Evolutionary conservation across 2,113 vertebrate species (phyloP), one percentile per base, ranked within the genome.

Genomic region (Saimiri boliviensis): DNA sequence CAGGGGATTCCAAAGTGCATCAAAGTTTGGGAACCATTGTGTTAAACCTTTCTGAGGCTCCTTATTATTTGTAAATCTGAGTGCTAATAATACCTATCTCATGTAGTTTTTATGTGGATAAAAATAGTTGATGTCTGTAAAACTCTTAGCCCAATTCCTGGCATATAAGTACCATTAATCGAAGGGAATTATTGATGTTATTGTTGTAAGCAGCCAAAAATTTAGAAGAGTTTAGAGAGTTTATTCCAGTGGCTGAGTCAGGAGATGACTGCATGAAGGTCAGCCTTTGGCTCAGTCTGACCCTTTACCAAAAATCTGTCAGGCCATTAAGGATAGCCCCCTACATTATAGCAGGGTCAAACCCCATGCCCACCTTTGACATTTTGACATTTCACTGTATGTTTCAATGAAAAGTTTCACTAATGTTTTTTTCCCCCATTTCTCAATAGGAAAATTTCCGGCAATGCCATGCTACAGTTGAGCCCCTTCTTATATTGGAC

Each of bases 391-490:
- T 89, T 97, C 74, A 88, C 45, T 79, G 12, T 79, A 58, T 60
- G 21, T 80, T 95, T 95, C 92, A 91, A 54, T 76, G 54, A 71
- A 70, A 35, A 76, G 35, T 86, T 91, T 88, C 11, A 60, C 86
- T 96, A 94, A 90, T 96, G 45, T 80, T 76, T 97, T 74, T 52
- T 32, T 45, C 0, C 58, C 91, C 49, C 2, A 0, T 97, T 97
- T 97, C 93, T 98, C 94, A 96, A 91, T 98, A 99, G 99, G 99
- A 99, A 99, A 97, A 99, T 99, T 97, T 99, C 99, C 0, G 99
- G 99, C 96, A 99, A 99, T 19, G 99, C 99, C 9, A 99, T 99
- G 99, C 98, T 99, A 81, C 99, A 99, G 66, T 99, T 99, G 99
- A 97, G 98, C 27, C 99, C 99, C 0, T 99, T 99, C 98, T 97